Conservation (phyloP, 1,140 invertebrate genomes). For the Bombus picipes region DNA sequence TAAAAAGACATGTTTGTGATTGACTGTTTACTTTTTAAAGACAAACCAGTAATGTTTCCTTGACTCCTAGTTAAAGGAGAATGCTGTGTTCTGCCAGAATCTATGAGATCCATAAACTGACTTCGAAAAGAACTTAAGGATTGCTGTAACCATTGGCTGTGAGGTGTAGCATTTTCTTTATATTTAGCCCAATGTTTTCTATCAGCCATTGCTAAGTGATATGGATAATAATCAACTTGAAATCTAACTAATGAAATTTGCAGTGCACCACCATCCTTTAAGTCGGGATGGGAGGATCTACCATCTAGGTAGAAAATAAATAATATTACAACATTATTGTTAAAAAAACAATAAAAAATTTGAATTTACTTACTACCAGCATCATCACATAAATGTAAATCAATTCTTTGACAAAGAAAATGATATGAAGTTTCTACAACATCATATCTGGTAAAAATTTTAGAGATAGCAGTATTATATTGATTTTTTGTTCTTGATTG, state of each 20-base stretch:
- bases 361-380: slow-evolving; percentile 86
- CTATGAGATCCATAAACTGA: slow-evolving; percentile 86
- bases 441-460: slow-evolving; percentile 94
- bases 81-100: slow-evolving; percentile 85
- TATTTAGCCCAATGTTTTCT: slow-evolving; percentile 94
- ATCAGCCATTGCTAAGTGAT: slow-evolving; percentile 94
- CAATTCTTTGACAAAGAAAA: slow-evolving; percentile 95
- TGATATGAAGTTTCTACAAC: slow-evolving; percentile 99
- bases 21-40: slow-evolving; percentile 1
- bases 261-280: slow-evolving; percentile 95
- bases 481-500: slow-evolving; percentile 82
- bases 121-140: slow-evolving; percentile 87
- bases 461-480: slow-evolving; percentile 82
- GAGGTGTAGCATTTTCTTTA: slow-evolving; percentile 86
- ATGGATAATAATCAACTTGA: slow-evolving; percentile 98
- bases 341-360: neutral
- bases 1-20: neutral
- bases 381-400: slow-evolving; percentile 99
- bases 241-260: slow-evolving; percentile 95
- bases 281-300: slow-evolving; percentile 90
- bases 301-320: slow-evolving; percentile 84
- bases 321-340: neutral
- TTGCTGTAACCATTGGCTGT: slow-evolving; percentile 89
- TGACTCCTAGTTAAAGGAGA: slow-evolving; percentile 83
- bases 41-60: slow-evolving; percentile 70